phyloP scores from a whole-genome alignment of 2,888 invertebrate genomes.

The Phalera bucephala region DNA sequence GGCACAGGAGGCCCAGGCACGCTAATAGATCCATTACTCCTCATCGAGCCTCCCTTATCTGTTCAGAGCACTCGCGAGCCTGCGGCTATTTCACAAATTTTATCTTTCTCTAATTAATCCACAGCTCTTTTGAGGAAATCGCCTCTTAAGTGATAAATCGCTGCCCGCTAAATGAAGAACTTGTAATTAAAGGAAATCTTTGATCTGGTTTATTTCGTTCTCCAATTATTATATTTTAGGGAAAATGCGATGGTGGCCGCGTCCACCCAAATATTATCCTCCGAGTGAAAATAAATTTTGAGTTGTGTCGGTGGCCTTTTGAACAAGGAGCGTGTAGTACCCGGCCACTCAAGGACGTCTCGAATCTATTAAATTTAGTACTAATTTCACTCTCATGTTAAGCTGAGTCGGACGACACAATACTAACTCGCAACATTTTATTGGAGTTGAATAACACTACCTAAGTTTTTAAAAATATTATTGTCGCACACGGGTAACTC shows the following conservation, averaged over 20 bases:
- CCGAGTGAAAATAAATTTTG: slow-evolving; percentile 31
- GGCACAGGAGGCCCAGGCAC: slow-evolving; percentile 41
- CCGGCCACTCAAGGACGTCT: no score
- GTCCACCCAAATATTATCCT: slow-evolving; percentile 31
- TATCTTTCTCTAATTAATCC: slow-evolving; percentile 78
- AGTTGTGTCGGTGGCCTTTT: slow-evolving; percentile 24
- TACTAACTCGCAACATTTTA: no score
- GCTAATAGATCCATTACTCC: slow-evolving; percentile 71
- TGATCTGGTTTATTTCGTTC: slow-evolving; percentile 62
- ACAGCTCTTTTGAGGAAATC: slow-evolving; percentile 67
- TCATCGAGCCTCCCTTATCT: slow-evolving; percentile 68
- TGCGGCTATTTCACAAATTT: slow-evolving; percentile 72
- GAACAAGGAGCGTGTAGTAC: slow-evolving; percentile 6
- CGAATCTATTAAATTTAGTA: no score
- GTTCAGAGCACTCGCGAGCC: slow-evolving; percentile 63
- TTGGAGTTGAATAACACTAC: no score
- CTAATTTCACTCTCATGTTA: no score
- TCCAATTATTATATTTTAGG: slow-evolving; percentile 41
- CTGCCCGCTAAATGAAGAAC: slow-evolving; percentile 59
- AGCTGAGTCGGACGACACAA: no score
- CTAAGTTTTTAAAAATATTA: background rate
- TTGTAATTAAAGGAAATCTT: slow-evolving; percentile 70
- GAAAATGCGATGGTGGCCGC: slow-evolving; percentile 20
- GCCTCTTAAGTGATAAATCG: slow-evolving; percentile 73
- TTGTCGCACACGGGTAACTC: background rate